Evolutionary conservation across 2,888 invertebrate species (phyloP).

Genomic region (Dicycla oo): DNA sequence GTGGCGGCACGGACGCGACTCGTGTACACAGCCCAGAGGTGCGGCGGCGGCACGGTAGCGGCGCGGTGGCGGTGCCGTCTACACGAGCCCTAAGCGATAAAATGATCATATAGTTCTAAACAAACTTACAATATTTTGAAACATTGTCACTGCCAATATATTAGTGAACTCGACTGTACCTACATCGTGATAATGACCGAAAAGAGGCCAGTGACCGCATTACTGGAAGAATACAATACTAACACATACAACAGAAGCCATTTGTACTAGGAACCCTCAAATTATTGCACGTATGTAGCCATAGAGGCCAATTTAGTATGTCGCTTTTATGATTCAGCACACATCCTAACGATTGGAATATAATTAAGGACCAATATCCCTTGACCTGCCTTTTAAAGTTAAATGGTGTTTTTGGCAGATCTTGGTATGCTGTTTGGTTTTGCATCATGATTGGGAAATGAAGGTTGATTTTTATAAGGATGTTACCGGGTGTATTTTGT

Average conservation of each 20-base stretch:
- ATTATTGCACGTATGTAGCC: conserved; percentile 68
- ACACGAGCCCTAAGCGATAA: too few species aligned
- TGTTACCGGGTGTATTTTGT: conserved; percentile 64
- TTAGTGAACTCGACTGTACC: too few species aligned
- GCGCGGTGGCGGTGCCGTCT: too few species aligned
- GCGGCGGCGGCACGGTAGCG: too few species aligned
- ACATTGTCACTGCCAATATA: too few species aligned
- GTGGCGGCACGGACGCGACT: too few species aligned
- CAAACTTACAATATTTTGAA: too few species aligned
- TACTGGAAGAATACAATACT: conserved; percentile 16
- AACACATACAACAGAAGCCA: not conserved
- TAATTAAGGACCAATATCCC: conserved; percentile 58
- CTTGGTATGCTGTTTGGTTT: conserved; percentile 63
- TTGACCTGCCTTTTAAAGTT: conserved; percentile 40
- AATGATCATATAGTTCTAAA: too few species aligned
- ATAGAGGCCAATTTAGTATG: conserved; percentile 77
- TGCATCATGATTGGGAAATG: conserved; percentile 77
- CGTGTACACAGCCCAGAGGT: too few species aligned
- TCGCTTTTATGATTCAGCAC: conserved; percentile 77
- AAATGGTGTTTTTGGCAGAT: conserved; percentile 40
- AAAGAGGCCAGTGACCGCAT: conserved; percentile 45
- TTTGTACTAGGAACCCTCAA: conserved; percentile 57
- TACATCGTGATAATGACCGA: conserved; percentile 34
- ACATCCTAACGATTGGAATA: conserved; percentile 79
- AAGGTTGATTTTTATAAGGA: conserved; percentile 74